phyloP scores from a whole-genome alignment of 2,888 invertebrate species.

The Clusia tigrina region DNA sequence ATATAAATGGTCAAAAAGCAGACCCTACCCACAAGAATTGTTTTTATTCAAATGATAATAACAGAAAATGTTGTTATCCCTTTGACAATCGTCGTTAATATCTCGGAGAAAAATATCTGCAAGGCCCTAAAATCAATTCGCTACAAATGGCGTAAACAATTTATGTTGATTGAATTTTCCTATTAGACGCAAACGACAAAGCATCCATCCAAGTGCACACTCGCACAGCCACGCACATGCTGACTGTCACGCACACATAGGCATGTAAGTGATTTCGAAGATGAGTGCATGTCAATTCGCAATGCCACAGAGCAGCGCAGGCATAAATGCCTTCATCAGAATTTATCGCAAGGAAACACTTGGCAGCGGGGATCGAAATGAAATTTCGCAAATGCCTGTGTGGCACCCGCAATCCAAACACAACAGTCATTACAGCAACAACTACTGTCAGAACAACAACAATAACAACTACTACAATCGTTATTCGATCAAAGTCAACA shows the following conservation, averaged over 20 bases:
- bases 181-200: not conserved
- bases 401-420: not conserved
- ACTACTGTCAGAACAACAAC: constrained; percentile 15
- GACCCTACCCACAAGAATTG: too few species aligned
- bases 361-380: constrained; percentile 2
- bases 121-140: constrained; percentile 22
- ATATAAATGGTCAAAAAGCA: too few species aligned
- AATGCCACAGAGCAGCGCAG: constrained; percentile 6
- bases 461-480: constrained; percentile 33
- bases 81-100: not conserved
- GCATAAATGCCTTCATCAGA: constrained; percentile 29
- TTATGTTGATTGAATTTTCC: constrained; percentile 29
- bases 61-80: too few species aligned
- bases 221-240: not conserved
- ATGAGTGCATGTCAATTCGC: constrained; percentile 17
- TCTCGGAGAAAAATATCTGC: not conserved
- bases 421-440: constrained; percentile 18
- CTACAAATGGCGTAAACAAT: constrained; percentile 24
- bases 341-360: constrained; percentile 29
- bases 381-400: not conserved
- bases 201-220: not conserved
- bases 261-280: constrained; percentile 11
- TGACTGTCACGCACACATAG: not conserved
- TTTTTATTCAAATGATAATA: too few species aligned
- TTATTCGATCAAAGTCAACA: constrained; percentile 34